Evolutionary conservation across 1,140 invertebrate genomes (phyloP), one percentile per base, ranked within the genome.

Genomic region (Drosophila punjabiensis): DNA sequence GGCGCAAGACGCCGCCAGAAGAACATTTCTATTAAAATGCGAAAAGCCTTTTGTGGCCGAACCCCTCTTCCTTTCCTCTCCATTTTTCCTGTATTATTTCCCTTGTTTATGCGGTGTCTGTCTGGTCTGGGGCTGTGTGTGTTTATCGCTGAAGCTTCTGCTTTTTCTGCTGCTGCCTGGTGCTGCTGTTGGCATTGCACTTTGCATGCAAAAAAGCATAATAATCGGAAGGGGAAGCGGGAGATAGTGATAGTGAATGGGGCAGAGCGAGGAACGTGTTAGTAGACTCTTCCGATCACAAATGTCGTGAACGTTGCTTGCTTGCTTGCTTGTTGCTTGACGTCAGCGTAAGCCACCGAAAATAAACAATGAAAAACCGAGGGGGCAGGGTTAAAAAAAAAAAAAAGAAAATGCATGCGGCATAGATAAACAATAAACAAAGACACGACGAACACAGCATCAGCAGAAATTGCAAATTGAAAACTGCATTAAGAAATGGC

Each of bases 11-110:
- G 24, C 24, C 24, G 52, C 53, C 18, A 16, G 32, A 28, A 76
- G 76, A 83, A 89, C 81, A 86, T 89, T 89, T 89, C 86, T 86
- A 89, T 89, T 90, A 90, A 90, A 89, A 89, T 89, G 86, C 85
- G 81, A 90, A 88, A 88, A 90, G 85, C 85, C 86, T 85, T 88
- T 89, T 85, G 81, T 74, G 85, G 78, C 73, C 14, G 28, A 20
- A 16, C 52, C 74, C 52, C 11, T 62, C 47, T 14, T 14, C 48
- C 10, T 7, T 24, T n/a, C 14, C 20, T 6, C 7, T 2, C 30
- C 13, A 53, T 52, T 47, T 24, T 45, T 48, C 13, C 39, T 9
- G 20, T 35, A 52, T 50, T 61, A 32, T 64, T 64, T 63, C 39
- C 48, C 78, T 79, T 80, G 78, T 74, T 79, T 79, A 79, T 79